Evolutionary conservation across 2,113 vertebrate species (phyloP).

Genomic region (Pseudopipra pipra): DNA sequence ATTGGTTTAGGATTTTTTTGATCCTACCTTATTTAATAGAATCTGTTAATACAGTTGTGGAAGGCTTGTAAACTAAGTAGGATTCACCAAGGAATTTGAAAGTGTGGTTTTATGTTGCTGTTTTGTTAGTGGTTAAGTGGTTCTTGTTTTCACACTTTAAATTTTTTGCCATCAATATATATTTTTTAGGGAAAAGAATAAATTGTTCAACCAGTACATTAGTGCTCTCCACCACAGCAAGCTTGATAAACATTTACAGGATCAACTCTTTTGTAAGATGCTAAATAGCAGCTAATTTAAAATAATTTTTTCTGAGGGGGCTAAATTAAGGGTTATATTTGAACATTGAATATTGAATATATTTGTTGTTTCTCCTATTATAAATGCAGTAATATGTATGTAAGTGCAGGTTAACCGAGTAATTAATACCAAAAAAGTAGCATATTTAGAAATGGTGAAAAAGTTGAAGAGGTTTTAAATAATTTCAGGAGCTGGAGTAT

Average conservation of each 20-base stretch:
- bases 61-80: background rate
- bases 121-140: background rate
- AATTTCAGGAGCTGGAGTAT: conserved; percentile 11
- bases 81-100: background rate
- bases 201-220: background rate
- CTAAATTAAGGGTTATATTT: background rate
- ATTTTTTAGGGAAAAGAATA: background rate
- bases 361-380: background rate
- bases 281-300: background rate
- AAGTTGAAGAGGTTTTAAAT: conserved; percentile 29
- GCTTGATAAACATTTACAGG: background rate
- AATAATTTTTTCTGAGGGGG: background rate
- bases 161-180: background rate
- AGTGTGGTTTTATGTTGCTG: background rate
- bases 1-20: background rate
- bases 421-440: background rate
- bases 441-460: background rate
- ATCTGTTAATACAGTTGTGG: background rate
- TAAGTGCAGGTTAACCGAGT: background rate
- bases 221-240: background rate
- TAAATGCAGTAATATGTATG: background rate
- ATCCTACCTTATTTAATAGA: background rate
- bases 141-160: background rate
- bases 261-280: background rate
- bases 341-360: background rate